These are phyloP conservation scores for Scartelaos histophorus DNA, from an alignment of 2,113 vertebrate species.

Conservation along the genomic window DNA sequence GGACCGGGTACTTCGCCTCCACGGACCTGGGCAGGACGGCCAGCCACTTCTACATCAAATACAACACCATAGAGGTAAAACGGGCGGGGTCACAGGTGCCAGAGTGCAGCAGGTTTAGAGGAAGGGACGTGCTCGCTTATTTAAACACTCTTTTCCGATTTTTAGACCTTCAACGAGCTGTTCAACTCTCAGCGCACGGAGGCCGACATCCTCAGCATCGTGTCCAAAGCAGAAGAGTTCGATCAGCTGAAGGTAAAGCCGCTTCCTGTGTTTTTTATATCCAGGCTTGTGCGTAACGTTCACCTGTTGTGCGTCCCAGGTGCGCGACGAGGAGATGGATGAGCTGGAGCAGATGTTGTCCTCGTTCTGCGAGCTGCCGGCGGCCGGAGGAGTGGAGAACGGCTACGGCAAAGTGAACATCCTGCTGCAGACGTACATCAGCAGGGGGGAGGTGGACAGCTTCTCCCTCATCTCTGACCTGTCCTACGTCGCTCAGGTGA, in stretches of 20 bases:
- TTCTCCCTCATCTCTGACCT: conserved; percentile 98
- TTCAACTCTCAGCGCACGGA: conserved; percentile 95
- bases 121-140: no score
- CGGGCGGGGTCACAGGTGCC: no score
- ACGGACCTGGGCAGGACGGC: conserved; percentile 95
- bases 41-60: conserved; percentile 97
- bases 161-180: conserved; percentile 94
- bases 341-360: conserved; percentile 88
- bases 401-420: conserved; percentile 98
- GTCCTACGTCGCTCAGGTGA: conserved; percentile 94
- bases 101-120: no score
- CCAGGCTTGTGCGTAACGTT: not conserved
- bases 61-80: conserved; percentile 95
- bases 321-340: conserved; percentile 94
- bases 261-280: no score
- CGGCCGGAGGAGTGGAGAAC: conserved; percentile 94
- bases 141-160: no score
- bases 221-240: conserved; percentile 97
- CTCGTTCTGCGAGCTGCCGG: conserved; percentile 88
- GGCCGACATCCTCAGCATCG: conserved; percentile 89
- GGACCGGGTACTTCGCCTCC: conserved; percentile 94
- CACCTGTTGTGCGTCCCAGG: conserved; percentile 65
- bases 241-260: conserved; percentile 94
- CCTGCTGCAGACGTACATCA: conserved; percentile 95
- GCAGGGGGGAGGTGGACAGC: conserved; percentile 93